phyloP scores from a whole-genome alignment of 2,888 invertebrate species.

The Sarcophaga carnaria region DNA sequence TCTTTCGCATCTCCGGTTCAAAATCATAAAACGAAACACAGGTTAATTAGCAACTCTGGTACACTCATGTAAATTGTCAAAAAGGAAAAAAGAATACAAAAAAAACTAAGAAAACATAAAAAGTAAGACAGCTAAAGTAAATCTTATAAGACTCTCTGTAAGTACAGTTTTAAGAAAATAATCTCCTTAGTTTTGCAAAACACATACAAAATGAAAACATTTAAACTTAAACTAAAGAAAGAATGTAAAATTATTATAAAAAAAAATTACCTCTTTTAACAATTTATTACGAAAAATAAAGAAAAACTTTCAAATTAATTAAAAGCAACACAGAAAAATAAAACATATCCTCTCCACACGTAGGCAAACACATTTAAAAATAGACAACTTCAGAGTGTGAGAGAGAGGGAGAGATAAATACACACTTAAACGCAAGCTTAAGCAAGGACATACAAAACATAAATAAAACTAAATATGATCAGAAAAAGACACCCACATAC shows the following conservation, averaged over 20 bases:
- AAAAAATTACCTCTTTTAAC: constrained; percentile 4
- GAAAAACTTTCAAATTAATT: constrained; percentile 61
- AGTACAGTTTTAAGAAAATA: background rate
- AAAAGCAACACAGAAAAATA: constrained; percentile 42
- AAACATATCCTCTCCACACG: no score
- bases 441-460: no score
- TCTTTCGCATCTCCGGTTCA: no score
- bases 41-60: no score
- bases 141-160: background rate
- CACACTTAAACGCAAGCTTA: background rate
- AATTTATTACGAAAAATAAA: constrained; percentile 56
- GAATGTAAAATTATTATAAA: constrained; percentile 1
- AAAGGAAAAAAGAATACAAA: background rate
- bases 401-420: background rate
- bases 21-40: no score
- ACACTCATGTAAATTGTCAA: background rate
- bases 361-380: no score
- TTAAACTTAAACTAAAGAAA: constrained; percentile 11
- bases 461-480: no score
- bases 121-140: background rate
- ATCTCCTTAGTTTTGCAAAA: constrained; percentile 4
- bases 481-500: background rate
- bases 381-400: constrained; percentile 20
- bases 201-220: constrained; percentile 22
- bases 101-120: background rate